These are phyloP conservation scores for Mormyrus lacerda DNA, from an alignment of 2,113 vertebrate species.

Conservation along the genomic window DNA sequence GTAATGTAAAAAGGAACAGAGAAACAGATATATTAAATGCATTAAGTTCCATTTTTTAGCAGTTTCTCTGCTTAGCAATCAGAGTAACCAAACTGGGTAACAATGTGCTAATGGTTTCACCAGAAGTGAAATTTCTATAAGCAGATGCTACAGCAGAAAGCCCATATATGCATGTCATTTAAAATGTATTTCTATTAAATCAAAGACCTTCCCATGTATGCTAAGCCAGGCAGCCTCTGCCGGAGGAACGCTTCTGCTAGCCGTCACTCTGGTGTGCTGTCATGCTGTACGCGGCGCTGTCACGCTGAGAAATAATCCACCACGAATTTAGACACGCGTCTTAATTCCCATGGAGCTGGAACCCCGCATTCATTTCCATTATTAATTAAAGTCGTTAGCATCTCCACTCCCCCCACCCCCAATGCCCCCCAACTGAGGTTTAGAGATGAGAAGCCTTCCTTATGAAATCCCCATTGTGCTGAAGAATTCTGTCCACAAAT, in stretches of 20 bases:
- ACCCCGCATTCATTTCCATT: slow-evolving; percentile 59
- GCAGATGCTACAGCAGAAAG: background rate
- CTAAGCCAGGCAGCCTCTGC: background rate
- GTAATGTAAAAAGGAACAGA: slow-evolving; percentile 15
- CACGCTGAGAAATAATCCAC: slow-evolving; percentile 48
- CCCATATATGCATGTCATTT: background rate
- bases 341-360: slow-evolving; percentile 40
- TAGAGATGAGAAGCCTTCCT: background rate
- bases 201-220: background rate
- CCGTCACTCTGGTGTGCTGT: background rate
- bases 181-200: background rate
- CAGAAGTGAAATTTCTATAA: background rate
- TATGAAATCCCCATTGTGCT: slow-evolving; percentile 11
- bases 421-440: slow-evolving; percentile 40
- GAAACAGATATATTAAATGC: slow-evolving; percentile 1
- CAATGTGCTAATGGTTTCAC: background rate
- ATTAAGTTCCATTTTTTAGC: background rate
- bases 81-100: background rate
- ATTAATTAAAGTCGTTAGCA: slow-evolving; percentile 65
- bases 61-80: background rate
- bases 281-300: slow-evolving; percentile 39
- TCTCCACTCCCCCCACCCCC: slow-evolving; percentile 36
- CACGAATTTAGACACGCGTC: slow-evolving; percentile 38
- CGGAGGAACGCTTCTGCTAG: background rate
- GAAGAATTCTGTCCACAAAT: background rate